phyloP scores from a whole-genome alignment of 1,140 invertebrate genomes.

The Sesamia nonagrioides region DNA sequence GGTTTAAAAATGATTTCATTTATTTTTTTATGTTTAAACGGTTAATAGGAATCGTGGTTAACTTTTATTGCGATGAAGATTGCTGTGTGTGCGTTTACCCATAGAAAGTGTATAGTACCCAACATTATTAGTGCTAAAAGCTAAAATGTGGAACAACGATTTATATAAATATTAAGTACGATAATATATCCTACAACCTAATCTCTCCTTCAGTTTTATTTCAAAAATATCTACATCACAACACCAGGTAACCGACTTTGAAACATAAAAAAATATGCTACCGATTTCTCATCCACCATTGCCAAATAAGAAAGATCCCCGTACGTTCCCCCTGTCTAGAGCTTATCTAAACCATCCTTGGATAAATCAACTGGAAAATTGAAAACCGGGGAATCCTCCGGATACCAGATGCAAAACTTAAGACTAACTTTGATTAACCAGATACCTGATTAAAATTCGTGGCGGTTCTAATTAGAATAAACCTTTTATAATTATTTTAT shows the following conservation, averaged over 20 bases:
- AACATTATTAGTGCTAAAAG: too few relatives aligned
- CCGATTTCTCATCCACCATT: slow-evolving; percentile 48
- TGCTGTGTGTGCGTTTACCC: too few relatives aligned
- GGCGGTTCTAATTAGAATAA: slow-evolving; percentile 11
- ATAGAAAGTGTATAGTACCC: too few relatives aligned
- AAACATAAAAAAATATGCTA: slow-evolving; percentile 10
- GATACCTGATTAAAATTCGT: slow-evolving; percentile 68
- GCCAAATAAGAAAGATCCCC: slow-evolving; percentile 42
- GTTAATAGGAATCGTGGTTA: too few relatives aligned
- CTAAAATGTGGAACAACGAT: too few relatives aligned
- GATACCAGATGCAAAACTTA: slow-evolving; percentile 48
- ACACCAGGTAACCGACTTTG: neutral
- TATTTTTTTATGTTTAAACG: too few relatives aligned
- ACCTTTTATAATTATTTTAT: neutral
- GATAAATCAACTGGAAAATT: slow-evolving; percentile 81
- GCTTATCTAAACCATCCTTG: slow-evolving; percentile 71
- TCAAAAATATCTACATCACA: neutral
- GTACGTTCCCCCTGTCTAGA: slow-evolving; percentile 51
- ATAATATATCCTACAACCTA: too few relatives aligned
- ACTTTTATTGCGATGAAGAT: too few relatives aligned
- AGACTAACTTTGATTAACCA: slow-evolving; percentile 73
- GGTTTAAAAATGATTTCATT: too few relatives aligned
- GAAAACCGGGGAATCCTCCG: slow-evolving; percentile 60
- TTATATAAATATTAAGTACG: too few relatives aligned
- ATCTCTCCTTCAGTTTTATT: neutral